Evolutionary conservation across 2,797 vertebrate species (phyloP).

Genomic region (Denticeps clupeoides): DNA sequence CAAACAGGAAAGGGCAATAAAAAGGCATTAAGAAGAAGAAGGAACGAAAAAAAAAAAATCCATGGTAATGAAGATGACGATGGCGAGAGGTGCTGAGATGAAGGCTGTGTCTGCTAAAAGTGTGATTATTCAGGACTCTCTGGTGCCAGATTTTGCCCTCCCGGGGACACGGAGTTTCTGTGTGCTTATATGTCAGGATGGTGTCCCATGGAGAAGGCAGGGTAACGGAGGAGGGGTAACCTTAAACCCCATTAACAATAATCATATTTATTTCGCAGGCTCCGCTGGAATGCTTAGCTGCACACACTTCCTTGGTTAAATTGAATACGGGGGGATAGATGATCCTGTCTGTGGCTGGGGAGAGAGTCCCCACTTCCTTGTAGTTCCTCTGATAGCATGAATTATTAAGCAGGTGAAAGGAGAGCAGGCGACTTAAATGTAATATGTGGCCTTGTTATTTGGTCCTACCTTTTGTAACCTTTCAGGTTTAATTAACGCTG

Average conservation of each 20-base stretch:
- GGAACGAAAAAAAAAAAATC: neutral
- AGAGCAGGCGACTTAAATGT: conserved; percentile 56
- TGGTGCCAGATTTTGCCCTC: conserved; percentile 55
- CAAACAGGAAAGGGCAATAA: conserved; percentile 30
- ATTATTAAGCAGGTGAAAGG: conserved; percentile 61
- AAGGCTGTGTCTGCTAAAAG: conserved; percentile 27
- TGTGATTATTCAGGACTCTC: conserved; percentile 28
- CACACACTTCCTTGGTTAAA: conserved; percentile 55
- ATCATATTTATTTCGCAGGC: conserved; percentile 67
- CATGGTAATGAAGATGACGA: conserved; percentile 35
- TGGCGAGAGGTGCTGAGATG: conserved; percentile 40
- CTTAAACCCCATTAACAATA: conserved; percentile 73
- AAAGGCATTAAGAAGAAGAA: conserved; percentile 19
- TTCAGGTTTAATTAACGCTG: conserved; percentile 67
- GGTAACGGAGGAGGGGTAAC: conserved; percentile 57
- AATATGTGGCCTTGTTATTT: conserved; percentile 62
- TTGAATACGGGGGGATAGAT: conserved; percentile 49
- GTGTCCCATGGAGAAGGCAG: conserved; percentile 50
- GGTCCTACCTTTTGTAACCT: conserved; percentile 65
- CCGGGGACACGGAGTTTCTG: conserved; percentile 41
- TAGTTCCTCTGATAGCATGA: conserved; percentile 50
- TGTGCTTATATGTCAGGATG: conserved; percentile 46
- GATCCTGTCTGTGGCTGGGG: conserved; percentile 44
- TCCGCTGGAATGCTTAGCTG: conserved; percentile 50
- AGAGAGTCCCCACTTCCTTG: conserved; percentile 45